Evolutionary conservation across 1,140 invertebrate genomes (phyloP).

Genomic region (Drosophila prosaltans): DNA sequence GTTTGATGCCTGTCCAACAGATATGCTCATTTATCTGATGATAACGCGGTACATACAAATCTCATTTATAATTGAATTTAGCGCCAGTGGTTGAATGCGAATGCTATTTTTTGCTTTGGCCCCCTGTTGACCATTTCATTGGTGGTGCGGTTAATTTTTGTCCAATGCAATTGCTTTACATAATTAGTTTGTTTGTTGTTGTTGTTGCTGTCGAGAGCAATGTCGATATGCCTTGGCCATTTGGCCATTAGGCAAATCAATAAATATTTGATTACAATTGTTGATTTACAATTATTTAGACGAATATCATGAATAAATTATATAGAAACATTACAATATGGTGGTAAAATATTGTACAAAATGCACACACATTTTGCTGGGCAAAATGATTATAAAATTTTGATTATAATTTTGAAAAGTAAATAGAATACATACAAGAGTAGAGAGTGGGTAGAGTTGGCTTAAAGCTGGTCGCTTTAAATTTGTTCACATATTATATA

Average conservation of each 20-base stretch:
- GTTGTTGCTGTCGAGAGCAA: constrained; percentile 17
- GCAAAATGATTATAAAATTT: background rate
- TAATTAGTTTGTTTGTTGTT: constrained; percentile 58
- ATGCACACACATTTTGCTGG: background rate
- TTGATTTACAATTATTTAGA: constrained; percentile 74
- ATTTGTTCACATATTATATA: too few species aligned
- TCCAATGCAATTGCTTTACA: constrained; percentile 36
- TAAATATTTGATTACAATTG: constrained; percentile 79
- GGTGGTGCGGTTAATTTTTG: constrained; percentile 19
- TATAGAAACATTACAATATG: constrained; percentile 27
- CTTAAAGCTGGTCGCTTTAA: background rate
- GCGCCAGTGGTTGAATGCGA: constrained; percentile 16
- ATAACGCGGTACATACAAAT: constrained; percentile 13
- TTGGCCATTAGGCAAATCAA: constrained; percentile 67
- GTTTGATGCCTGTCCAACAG: too few species aligned
- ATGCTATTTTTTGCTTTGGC: constrained; percentile 23
- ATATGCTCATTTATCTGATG: too few species aligned
- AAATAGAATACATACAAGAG: background rate
- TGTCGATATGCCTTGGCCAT: constrained; percentile 46
- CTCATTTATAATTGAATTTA: constrained; percentile 63
- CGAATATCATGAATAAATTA: constrained; percentile 56
- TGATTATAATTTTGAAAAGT: constrained; percentile 20
- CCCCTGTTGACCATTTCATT: constrained; percentile 23
- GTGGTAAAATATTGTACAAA: constrained; percentile 10
- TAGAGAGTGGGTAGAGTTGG: background rate